Evolutionary conservation across 2,113 vertebrate genomes (phyloP).

Genomic region (Pimephales promelas): DNA sequence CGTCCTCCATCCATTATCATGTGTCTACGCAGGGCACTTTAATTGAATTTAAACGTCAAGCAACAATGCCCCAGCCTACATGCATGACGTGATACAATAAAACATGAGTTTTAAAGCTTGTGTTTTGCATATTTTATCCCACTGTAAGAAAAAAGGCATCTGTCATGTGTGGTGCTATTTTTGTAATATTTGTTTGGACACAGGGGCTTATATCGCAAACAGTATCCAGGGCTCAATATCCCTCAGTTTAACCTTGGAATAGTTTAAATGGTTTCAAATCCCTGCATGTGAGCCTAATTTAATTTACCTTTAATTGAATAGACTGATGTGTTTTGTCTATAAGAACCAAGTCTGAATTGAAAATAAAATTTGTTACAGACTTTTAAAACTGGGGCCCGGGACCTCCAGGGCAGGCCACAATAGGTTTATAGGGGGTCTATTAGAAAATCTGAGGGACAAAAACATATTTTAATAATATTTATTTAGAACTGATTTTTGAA

Average conservation of each 20-base stretch:
- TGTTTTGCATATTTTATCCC: constrained; percentile 87
- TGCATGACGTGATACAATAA: constrained; percentile 97
- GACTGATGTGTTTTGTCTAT: neutral
- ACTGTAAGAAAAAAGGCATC: constrained; percentile 12
- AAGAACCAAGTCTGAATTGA: neutral
- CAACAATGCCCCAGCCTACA: constrained; percentile 95
- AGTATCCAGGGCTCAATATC: neutral
- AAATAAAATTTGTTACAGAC: neutral
- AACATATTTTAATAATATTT: neutral
- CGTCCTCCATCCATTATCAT: constrained; percentile 98
- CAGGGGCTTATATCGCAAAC: neutral
- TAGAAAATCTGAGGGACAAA: too few relatives aligned
- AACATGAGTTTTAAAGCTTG: constrained; percentile 93
- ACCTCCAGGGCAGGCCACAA: neutral
- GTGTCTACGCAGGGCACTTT: constrained; percentile 97
- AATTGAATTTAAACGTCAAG: constrained; percentile 99
- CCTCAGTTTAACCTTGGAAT: neutral
- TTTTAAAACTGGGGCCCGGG: neutral
- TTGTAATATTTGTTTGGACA: neutral
- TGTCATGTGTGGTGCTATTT: constrained; percentile 38
- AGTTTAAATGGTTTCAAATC: neutral
- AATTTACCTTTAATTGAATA: neutral
- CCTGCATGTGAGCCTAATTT: neutral
- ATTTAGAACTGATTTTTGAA: neutral
- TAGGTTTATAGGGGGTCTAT: neutral